phyloP scores from a whole-genome alignment of 1,140 invertebrate species.

The Archivesica marissinica region DNA sequence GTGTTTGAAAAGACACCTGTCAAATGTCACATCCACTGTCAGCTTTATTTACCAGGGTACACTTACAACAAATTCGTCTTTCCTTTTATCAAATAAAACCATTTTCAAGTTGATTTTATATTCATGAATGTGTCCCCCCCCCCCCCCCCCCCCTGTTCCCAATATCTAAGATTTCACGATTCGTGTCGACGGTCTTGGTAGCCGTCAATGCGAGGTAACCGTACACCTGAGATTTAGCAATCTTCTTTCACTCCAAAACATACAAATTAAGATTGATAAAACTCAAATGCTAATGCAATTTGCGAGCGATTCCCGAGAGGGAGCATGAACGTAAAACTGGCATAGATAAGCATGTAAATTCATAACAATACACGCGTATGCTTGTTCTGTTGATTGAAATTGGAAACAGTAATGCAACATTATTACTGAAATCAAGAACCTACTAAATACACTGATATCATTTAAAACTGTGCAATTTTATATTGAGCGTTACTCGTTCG shows the following conservation, averaged over 20 bases:
- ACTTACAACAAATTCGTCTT: slow-evolving; percentile 31
- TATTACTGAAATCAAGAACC: neutral
- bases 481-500: no score
- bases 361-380: neutral
- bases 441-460: no score
- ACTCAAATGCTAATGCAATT: neutral
- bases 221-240: neutral
- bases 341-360: neutral
- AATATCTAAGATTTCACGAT: slow-evolving; percentile 46
- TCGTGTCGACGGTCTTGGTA: neutral
- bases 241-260: slow-evolving; percentile 11
- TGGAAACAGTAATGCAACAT: neutral
- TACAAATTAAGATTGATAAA: slow-evolving; percentile 5
- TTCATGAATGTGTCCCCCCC: slow-evolving; percentile 28
- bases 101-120: slow-evolving; percentile 51
- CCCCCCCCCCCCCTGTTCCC: no score
- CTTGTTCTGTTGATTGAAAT: neutral
- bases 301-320: neutral
- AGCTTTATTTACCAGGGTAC: slow-evolving; percentile 20
- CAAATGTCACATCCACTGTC: slow-evolving; percentile 56
- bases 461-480: no score
- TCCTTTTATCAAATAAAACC: slow-evolving; percentile 37
- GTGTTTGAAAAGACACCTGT: slow-evolving; percentile 28
- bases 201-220: slow-evolving; percentile 11
- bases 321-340: neutral